phyloP scores from a whole-genome alignment of 92 coral and sea anemone species.

The Zoanthus solanderi region DNA sequence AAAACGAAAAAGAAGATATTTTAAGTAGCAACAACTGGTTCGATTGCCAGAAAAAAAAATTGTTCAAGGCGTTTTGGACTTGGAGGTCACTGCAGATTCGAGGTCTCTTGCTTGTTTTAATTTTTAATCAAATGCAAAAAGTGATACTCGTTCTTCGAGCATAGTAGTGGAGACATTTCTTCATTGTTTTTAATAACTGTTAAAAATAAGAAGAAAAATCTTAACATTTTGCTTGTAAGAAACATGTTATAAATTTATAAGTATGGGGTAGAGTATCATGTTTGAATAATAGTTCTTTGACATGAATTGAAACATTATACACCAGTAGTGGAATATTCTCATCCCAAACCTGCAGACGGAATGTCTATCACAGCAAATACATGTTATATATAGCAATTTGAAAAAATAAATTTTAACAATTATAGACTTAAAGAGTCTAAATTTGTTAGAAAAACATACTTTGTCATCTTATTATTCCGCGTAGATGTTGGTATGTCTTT shows the following conservation, averaged over 20 bases:
- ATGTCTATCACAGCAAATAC: constrained; percentile 37
- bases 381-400: not conserved
- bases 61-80: not conserved
- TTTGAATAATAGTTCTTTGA: constrained; percentile 37
- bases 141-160: not conserved
- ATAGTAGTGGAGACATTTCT: not conserved
- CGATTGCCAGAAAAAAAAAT: not conserved
- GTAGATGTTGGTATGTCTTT: not conserved
- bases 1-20: too few species aligned
- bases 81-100: not conserved
- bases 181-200: not conserved
- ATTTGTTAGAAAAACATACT: not conserved
- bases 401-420: not conserved
- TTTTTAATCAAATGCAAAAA: not conserved
- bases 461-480: not conserved
- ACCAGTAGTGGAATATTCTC: constrained; percentile 17
- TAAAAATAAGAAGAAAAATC: not conserved
- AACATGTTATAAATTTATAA: not conserved
- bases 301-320: constrained; percentile 39
- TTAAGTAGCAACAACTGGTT: not conserved
- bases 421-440: not conserved
- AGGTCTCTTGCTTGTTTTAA: not conserved
- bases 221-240: not conserved
- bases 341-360: constrained; percentile 28
- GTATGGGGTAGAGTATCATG: constrained; percentile 35